A percentile compares a stretch with the other conserved stretches of the same genome.
Evolutionary conservation across 1,140 invertebrate genomes (phyloP).

Genomic region (Drosophila fuyamai): DNA sequence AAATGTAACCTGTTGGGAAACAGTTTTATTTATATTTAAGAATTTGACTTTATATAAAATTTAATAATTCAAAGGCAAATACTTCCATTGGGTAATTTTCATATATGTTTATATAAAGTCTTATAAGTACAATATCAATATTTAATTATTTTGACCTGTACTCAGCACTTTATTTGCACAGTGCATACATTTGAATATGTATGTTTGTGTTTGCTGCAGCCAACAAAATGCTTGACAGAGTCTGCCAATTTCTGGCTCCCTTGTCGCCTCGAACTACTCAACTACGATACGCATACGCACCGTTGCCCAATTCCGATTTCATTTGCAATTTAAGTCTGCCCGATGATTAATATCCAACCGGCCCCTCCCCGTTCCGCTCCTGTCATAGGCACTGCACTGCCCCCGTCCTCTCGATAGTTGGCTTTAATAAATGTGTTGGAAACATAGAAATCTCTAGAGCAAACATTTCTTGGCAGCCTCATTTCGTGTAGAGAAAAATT

Average conservation of each 20-base stretch:
- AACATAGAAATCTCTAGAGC: conserved; percentile 45
- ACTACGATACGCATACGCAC: conserved; percentile 58
- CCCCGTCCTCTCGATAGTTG: conserved; percentile 11
- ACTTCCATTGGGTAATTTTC: too few species aligned
- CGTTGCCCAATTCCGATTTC: conserved; percentile 56
- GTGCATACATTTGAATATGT: conserved; percentile 33
- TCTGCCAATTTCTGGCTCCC: conserved; percentile 53
- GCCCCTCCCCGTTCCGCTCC: background rate
- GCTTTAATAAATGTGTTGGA: conserved; percentile 60
- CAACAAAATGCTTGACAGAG: conserved; percentile 55
- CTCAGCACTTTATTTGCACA: background rate
- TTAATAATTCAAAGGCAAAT: too few species aligned
- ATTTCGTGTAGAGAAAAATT: conserved; percentile 19
- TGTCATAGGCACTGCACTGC: conserved; percentile 45
- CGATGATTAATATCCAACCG: conserved; percentile 50
- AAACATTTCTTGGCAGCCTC: conserved; percentile 55
- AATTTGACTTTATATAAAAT: too few species aligned
- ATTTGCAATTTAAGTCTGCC: conserved; percentile 57
- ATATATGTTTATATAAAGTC: too few species aligned
- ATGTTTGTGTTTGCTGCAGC: conserved; percentile 54
- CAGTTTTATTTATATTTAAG: too few species aligned
- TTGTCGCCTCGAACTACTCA: conserved; percentile 47
- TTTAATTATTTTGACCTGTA: too few species aligned
- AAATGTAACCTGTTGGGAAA: too few species aligned
- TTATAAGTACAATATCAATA: too few species aligned